Base-by-base conservation (phyloP, 2,888 invertebrate species). In the Pyrrhia umbra region DNA sequence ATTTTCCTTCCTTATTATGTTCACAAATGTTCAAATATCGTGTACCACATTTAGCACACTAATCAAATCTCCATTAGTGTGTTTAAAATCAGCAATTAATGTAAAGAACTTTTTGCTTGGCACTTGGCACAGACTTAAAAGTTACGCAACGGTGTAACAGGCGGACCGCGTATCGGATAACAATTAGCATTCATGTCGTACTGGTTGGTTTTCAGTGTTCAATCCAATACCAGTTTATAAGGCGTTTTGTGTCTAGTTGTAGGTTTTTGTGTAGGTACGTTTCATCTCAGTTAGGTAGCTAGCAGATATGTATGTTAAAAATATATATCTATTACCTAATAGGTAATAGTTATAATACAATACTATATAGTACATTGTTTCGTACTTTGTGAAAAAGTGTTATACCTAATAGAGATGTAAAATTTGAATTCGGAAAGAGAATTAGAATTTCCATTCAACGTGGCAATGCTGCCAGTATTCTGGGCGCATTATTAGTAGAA, bases 131-230 rank as follows among this genome's bases (percentile, higher is more conserved):
- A 37, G 15, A 51, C 54, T 42, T 47, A 23, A 21, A 59, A 18
- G 42, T 78, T 80, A 72, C 64, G 56, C 40, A 62, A 78, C 74
- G 74, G 79, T 82, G 79, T 81, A 47, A 78, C 15, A 39, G 69
- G 49, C 60, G 45, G 70, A 47, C 47, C 13, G 51, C 56, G 63
- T 81, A 79, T 80, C 77, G 54, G 59, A 67, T 68, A 63, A 60
- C 68, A 77, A 80, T 84, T 83, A 79, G 61, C 68, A 83, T 82
- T 81, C 80, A 60, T 56, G 71, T 77, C 75, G 64, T 67, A 68
- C 68, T 68, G 64, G 64, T 69, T 73, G 52, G 54, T 49, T 71
- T 74, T 52, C 27, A 59, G 23, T 45, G 46, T 15, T 55, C 18
- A 40, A 62, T 60, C 55, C 42, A 23, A 61, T 55, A 56, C 58